Conservation (phyloP, 2,113 vertebrate species). For the Gobius niger region DNA sequence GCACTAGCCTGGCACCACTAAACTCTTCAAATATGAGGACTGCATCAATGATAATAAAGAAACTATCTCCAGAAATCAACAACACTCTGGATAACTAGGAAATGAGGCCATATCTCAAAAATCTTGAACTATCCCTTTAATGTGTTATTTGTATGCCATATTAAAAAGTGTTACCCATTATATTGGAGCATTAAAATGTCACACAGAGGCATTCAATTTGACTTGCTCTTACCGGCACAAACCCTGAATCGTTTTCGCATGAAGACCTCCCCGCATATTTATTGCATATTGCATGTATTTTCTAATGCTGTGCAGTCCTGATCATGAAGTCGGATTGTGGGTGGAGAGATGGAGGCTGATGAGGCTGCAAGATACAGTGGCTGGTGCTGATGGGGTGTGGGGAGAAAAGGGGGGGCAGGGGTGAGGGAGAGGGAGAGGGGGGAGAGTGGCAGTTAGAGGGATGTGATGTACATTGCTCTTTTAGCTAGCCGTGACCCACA, state of each 20-base stretch:
- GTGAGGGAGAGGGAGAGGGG: not conserved
- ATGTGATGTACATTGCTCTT: slow-evolving; percentile 57
- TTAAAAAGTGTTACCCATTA: no score
- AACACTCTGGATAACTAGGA: no score
- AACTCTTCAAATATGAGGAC: no score
- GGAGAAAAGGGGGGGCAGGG: not conserved
- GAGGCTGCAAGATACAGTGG: slow-evolving; percentile 21
- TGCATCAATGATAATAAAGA: no score
- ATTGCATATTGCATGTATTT: slow-evolving; percentile 3
- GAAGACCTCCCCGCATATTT: not conserved
- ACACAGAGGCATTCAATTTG: no score
- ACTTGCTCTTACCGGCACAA: no score
- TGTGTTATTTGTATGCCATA: no score
- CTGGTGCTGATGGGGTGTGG: not conserved
- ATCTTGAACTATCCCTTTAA: no score
- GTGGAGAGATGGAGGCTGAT: not conserved
- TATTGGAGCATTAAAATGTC: no score
- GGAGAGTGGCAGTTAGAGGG: slow-evolving; percentile 23
- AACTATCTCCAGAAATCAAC: no score
- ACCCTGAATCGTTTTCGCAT: not conserved
- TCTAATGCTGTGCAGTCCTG: slow-evolving; percentile 14
- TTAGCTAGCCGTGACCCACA: slow-evolving; percentile 51
- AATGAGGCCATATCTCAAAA: no score
- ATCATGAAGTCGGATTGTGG: not conserved
- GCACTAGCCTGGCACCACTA: no score